Percentiles rank a stretch among this genome's conserved stretches.
These are phyloP conservation scores for Cynodonichthys magdalenae DNA, from an alignment of 2,797 vertebrate species.

Conservation along the genomic window DNA sequence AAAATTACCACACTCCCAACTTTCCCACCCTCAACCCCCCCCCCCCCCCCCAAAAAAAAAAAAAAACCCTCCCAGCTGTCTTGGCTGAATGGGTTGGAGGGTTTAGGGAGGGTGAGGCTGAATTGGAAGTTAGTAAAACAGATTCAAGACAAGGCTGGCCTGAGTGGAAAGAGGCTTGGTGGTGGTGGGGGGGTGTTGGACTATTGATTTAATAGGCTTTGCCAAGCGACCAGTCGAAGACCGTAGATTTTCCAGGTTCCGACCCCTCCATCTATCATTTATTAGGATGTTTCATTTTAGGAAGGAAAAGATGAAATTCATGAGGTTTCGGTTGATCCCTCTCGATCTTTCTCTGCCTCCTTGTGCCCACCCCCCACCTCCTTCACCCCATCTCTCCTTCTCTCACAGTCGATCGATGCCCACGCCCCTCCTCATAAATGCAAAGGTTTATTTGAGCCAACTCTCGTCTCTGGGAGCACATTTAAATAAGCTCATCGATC, in stretches of 20 bases:
- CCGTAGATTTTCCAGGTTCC: conserved; percentile 63
- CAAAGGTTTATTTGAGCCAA: conserved; percentile 74
- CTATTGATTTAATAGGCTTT: no score
- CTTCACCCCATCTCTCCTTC: conserved; percentile 26
- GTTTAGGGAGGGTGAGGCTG: conserved; percentile 1
- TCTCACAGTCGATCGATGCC: conserved; percentile 70
- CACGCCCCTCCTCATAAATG: conserved; percentile 76
- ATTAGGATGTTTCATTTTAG: conserved; percentile 73
- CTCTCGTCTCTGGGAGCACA: conserved; percentile 74
- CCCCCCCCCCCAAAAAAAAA: no score
- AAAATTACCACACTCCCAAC: no score
- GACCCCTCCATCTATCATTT: conserved; percentile 54
- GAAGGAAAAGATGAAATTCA: conserved; percentile 72
- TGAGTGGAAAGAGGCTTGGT: conserved; percentile 1
- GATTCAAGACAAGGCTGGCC: conserved; percentile 33
- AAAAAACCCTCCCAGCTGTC: no score
- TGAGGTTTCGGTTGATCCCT: conserved; percentile 65
- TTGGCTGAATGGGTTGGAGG: conserved; percentile 6
- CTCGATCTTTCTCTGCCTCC: conserved; percentile 46
- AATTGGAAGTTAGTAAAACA: conserved; percentile 51
- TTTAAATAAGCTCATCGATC: conserved; percentile 82
- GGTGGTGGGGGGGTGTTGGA: background rate
- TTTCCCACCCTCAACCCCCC: no score
- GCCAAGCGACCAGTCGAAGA: conserved; percentile 59
- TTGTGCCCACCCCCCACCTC: conserved; percentile 1